Evolutionary conservation across 2,113 vertebrate species (phyloP).

Genomic region (Ochotona curzoniae): DNA sequence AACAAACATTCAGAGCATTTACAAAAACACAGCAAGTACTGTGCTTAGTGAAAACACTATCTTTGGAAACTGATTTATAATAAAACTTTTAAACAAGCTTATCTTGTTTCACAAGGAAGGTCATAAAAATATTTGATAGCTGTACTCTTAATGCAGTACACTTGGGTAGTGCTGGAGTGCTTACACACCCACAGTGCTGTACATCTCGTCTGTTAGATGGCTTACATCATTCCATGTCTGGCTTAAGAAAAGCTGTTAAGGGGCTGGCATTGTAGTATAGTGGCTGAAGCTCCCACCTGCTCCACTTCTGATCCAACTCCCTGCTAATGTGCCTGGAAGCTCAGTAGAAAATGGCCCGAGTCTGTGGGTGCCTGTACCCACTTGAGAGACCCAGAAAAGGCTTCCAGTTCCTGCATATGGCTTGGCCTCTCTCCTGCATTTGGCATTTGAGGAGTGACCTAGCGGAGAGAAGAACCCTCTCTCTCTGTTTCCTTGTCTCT

Average conservation of each 20-base stretch:
- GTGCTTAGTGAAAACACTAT: neutral
- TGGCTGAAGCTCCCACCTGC: too few species aligned
- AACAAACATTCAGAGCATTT: neutral
- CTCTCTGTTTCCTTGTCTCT: too few species aligned
- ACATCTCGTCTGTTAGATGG: neutral
- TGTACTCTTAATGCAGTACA: neutral
- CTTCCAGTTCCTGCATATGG: too few species aligned
- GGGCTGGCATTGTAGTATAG: too few species aligned
- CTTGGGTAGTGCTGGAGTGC: neutral
- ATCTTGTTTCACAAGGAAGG: neutral
- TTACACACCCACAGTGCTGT: neutral
- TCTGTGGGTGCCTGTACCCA: too few species aligned
- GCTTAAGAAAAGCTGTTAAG: neutral
- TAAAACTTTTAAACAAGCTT: neutral
- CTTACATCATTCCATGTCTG: neutral
- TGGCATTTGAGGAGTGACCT: too few species aligned
- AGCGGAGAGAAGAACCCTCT: too few species aligned
- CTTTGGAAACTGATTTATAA: constrained; percentile 20
- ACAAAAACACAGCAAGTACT: neutral
- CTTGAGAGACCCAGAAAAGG: too few species aligned
- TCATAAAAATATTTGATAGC: neutral
- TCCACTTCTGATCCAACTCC: too few species aligned
- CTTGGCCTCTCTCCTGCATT: too few species aligned
- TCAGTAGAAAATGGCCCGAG: too few species aligned
- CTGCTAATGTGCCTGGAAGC: too few species aligned